Percentiles rank a stretch among this genome's conserved stretches.
Evolutionary conservation across 2,888 invertebrate genomes (phyloP).

Genomic region (Xestia xanthographa): DNA sequence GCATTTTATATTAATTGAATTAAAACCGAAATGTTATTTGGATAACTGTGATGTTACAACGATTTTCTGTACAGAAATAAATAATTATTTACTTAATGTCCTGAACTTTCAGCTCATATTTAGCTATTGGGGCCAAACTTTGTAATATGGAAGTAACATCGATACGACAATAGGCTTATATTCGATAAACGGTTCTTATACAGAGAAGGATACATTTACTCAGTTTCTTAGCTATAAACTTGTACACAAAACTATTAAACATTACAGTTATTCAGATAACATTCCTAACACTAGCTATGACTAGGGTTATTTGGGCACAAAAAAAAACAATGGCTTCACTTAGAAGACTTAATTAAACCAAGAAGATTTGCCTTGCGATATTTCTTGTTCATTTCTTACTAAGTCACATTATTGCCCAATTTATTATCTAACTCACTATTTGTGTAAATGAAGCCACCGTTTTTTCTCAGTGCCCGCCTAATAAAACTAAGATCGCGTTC

Average conservation of each 20-base stretch:
- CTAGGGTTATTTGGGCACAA: slow-evolving; percentile 52
- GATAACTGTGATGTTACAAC: slow-evolving; percentile 39
- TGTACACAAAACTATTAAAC: not conserved
- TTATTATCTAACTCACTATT: not conserved
- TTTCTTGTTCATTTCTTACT: not conserved
- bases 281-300: slow-evolving; percentile 63
- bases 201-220: not conserved
- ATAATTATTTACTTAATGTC: not conserved
- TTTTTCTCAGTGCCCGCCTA: slow-evolving; percentile 35
- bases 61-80: not conserved
- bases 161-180: no score
- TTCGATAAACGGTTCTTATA: not conserved
- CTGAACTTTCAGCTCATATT: not conserved
- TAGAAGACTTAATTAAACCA: not conserved
- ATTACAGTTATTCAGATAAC: slow-evolving; percentile 50
- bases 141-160: no score
- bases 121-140: no score
- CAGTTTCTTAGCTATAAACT: not conserved
- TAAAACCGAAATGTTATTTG: slow-evolving; percentile 59
- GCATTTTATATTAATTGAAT: slow-evolving; percentile 79
- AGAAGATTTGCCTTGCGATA: not conserved
- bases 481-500: slow-evolving; percentile 54
- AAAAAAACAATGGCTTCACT: slow-evolving; percentile 11
- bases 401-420: not conserved
- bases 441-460: slow-evolving; percentile 7